These are phyloP conservation scores for Sylvicapra grimmia DNA, from an alignment of 2,113 vertebrate species.

Conservation along the genomic window DNA sequence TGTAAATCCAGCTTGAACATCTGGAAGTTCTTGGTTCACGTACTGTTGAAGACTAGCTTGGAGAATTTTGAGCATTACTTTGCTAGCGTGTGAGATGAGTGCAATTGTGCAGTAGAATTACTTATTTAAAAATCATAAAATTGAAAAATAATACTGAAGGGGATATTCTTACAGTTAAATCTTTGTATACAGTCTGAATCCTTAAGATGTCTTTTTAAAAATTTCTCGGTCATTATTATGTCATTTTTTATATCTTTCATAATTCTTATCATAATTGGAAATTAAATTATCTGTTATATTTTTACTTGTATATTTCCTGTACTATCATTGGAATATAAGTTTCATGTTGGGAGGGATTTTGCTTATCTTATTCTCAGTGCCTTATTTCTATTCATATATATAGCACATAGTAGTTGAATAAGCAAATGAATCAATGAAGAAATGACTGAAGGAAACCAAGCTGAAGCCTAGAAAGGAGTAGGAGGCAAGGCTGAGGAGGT, in stretches of 20 bases:
- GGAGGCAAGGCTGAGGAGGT: neutral
- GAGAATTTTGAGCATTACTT: neutral
- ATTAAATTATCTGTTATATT: neutral
- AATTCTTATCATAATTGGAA: constrained; percentile 3
- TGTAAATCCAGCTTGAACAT: neutral
- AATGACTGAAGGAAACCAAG: neutral
- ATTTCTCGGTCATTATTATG: neutral
- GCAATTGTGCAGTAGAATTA: neutral
- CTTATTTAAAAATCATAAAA: constrained; percentile 15
- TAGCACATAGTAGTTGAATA: neutral
- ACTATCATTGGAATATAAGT: neutral
- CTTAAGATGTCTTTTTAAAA: neutral
- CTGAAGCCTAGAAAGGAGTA: neutral
- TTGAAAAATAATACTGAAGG: neutral
- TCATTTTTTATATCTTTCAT: neutral
- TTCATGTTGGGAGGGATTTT: neutral
- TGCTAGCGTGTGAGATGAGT: neutral
- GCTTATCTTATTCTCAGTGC: neutral
- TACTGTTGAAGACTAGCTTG: neutral
- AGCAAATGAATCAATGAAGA: neutral
- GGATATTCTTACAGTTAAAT: neutral
- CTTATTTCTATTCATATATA: neutral
- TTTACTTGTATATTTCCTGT: neutral
- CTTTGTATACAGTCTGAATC: neutral
- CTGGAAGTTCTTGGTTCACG: neutral